A percentile compares a stretch with the other conserved stretches of the same genome.
Evolutionary conservation across 1,140 invertebrate species (phyloP).

Genomic region (Drosophila prosaltans): DNA sequence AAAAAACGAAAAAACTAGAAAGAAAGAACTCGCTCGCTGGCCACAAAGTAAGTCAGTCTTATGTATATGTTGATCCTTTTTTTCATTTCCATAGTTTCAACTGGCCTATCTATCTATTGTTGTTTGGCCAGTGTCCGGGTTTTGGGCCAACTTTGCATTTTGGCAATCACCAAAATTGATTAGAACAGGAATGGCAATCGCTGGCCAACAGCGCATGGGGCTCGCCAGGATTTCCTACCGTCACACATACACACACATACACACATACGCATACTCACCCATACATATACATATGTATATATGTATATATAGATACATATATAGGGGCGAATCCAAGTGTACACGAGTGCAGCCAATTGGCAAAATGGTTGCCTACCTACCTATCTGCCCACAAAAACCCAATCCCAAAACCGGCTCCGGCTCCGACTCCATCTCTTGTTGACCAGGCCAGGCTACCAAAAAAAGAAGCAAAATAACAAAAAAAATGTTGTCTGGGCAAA

Average conservation of each 20-base stretch:
- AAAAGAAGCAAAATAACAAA: slow-evolving; percentile 7
- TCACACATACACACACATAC: slow-evolving; percentile 22
- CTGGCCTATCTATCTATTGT: slow-evolving; percentile 41
- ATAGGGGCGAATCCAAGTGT: slow-evolving; percentile 26
- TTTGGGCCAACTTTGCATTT: slow-evolving; percentile 47
- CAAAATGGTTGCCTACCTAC: slow-evolving; percentile 48
- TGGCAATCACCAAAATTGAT: slow-evolving; percentile 74
- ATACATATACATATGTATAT: neutral
- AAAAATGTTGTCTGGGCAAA: slow-evolving; percentile 35
- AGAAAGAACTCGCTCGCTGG: neutral
- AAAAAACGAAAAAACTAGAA: too few species aligned
- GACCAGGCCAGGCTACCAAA: neutral
- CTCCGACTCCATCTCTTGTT: neutral
- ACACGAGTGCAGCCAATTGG: slow-evolving; percentile 69
- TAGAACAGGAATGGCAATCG: slow-evolving; percentile 61
- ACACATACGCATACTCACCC: neutral
- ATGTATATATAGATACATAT: neutral
- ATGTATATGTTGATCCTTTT: slow-evolving; percentile 32
- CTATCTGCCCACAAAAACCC: slow-evolving; percentile 11
- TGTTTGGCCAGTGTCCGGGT: slow-evolving; percentile 30
- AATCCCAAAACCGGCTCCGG: neutral
- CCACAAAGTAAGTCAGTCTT: slow-evolving; percentile 18
- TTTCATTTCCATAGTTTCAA: slow-evolving; percentile 44
- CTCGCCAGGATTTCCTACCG: slow-evolving; percentile 46
- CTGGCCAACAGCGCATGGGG: slow-evolving; percentile 42